Conservation (phyloP, 2,888 invertebrate genomes). For the Latheticus oryzae region DNA sequence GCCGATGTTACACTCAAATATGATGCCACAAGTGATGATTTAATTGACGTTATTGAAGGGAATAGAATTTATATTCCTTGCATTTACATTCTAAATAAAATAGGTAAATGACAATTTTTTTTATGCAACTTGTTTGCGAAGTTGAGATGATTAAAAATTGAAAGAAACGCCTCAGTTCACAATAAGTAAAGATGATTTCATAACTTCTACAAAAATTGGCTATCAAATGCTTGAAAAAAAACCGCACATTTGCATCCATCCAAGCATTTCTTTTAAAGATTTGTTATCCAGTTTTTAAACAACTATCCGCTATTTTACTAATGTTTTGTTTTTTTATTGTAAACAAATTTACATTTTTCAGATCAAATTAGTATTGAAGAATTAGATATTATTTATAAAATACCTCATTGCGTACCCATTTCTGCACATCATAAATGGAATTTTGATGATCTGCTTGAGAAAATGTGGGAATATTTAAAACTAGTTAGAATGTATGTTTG, state of each 20-base stretch:
- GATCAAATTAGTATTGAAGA: conserved; percentile 97
- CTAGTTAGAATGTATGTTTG: conserved; percentile 90
- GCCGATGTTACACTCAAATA: conserved; percentile 95
- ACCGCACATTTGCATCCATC: no score
- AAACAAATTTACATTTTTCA: conserved; percentile 59
- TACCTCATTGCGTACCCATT: conserved; percentile 99
- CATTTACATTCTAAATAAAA: conserved; percentile 98
- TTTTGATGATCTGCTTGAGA: conserved; percentile 96
- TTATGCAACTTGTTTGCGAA: no score
- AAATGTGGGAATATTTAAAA: conserved; percentile 98
- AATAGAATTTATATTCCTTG: conserved; percentile 98
- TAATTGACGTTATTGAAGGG: conserved; percentile 98
- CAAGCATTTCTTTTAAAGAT: no score
- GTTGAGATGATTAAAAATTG: no score
- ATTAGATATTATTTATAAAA: conserved; percentile 97
- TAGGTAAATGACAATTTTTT: no score
- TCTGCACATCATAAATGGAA: conserved; percentile 99
- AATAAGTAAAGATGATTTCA: no score
- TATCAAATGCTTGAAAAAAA: no score
- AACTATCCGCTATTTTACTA: no score
- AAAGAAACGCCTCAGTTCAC: no score
- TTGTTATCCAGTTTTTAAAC: no score
- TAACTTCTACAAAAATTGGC: no score
- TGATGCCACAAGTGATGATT: conserved; percentile 96
- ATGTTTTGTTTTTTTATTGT: neutral